Percentiles rank a stretch among this genome's conserved stretches.
phyloP scores from a whole-genome alignment of 2,113 vertebrate genomes.

The Eublepharis macularius region DNA sequence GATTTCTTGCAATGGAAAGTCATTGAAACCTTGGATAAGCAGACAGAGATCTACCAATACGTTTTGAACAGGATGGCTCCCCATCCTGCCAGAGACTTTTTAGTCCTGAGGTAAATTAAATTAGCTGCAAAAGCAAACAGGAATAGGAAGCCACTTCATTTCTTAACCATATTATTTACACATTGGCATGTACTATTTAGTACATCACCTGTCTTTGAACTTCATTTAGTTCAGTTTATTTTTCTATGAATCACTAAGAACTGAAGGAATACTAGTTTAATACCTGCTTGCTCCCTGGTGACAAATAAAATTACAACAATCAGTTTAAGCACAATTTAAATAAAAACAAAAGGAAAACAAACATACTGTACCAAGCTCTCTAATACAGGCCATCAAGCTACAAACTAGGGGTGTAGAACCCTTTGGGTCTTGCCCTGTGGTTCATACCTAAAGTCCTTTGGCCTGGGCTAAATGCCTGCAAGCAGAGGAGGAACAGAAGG shows the following conservation, averaged over 20 bases:
- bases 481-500: too few relatives aligned
- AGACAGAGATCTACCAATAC: conserved; percentile 94
- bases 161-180: conserved; percentile 9
- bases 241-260: conserved; percentile 37
- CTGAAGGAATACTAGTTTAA: neutral
- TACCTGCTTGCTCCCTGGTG: too few relatives aligned
- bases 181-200: neutral
- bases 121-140: neutral
- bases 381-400: too few relatives aligned
- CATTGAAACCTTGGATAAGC: conserved; percentile 89
- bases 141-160: neutral
- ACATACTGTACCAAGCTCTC: too few relatives aligned
- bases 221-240: conserved; percentile 21
- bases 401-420: too few relatives aligned
- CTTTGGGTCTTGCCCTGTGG: too few relatives aligned
- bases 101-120: conserved; percentile 87
- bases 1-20: conserved; percentile 97
- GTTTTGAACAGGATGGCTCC: conserved; percentile 94
- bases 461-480: too few relatives aligned
- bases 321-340: too few relatives aligned
- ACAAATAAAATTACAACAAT: too few relatives aligned
- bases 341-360: too few relatives aligned
- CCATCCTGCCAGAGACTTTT: conserved; percentile 91
- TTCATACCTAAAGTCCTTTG: too few relatives aligned
- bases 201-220: neutral